These are phyloP conservation scores for Atrichornis clamosus DNA, from an alignment of 2,113 vertebrate species.

Conservation along the genomic window DNA sequence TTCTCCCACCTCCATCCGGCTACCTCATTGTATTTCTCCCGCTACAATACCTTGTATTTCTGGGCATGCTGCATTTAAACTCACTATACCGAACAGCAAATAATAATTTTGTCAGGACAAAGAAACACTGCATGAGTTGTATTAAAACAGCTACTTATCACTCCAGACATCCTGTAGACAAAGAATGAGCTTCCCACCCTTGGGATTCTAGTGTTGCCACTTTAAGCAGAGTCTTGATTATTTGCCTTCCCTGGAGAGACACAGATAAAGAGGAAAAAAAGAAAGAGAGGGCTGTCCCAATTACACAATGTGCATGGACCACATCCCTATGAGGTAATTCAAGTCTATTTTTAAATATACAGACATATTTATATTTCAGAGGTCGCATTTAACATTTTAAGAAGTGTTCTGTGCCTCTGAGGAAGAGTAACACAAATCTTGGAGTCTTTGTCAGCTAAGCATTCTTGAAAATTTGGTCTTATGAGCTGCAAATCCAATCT, in stretches of 20 bases:
- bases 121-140: not conserved
- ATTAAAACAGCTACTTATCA: conserved; percentile 46
- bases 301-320: conserved; percentile 37
- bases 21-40: not conserved
- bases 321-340: conserved; percentile 55
- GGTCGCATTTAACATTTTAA: conserved; percentile 5
- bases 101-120: conserved; percentile 20
- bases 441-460: not conserved
- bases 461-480: not conserved
- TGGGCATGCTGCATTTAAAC: not conserved
- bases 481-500: not conserved
- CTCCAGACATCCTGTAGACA: conserved; percentile 52
- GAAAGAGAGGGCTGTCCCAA: conserved; percentile 26
- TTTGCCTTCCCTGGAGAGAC: conserved; percentile 47
- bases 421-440: not conserved
- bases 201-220: conserved; percentile 32
- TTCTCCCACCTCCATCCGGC: rapidly evolving
- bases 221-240: conserved; percentile 60
- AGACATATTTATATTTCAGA: conserved; percentile 48
- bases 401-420: not conserved
- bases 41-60: not conserved
- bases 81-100: not conserved
- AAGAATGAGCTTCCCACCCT: conserved; percentile 39
- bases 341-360: conserved; percentile 46
- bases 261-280: not conserved